Percentiles rank a stretch among this genome's conserved stretches.
Conservation (phyloP, 2,797 vertebrate species). For the Myotis pilosus region DNA sequence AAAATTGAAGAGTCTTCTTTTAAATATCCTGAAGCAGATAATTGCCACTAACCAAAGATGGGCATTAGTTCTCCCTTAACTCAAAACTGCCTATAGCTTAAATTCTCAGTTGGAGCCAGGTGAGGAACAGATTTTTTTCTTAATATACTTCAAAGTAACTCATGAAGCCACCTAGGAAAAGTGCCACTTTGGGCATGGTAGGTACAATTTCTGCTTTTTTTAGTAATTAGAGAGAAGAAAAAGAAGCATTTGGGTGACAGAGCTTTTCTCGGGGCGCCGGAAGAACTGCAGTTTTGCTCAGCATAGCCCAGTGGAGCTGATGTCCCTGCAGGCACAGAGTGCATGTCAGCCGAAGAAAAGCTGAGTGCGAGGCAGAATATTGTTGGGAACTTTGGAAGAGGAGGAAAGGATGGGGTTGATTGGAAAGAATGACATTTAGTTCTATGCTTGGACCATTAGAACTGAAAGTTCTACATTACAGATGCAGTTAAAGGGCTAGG, state of each 20-base stretch:
- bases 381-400: background rate
- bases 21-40: background rate
- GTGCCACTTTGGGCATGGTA: background rate
- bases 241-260: background rate
- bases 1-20: constrained; percentile 34
- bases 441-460: background rate
- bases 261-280: background rate
- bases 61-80: background rate
- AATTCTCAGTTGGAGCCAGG: background rate
- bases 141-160: constrained; percentile 21
- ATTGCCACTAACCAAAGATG: background rate
- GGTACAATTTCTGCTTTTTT: background rate
- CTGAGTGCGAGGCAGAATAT: background rate
- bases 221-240: constrained; percentile 26
- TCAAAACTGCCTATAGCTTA: background rate
- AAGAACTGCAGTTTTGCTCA: background rate
- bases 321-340: background rate
- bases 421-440: background rate
- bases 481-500: background rate
- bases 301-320: background rate
- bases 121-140: background rate
- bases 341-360: background rate
- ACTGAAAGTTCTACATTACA: background rate
- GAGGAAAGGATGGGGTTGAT: background rate
- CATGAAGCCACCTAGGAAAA: constrained; percentile 27